Conservation (phyloP, 1,140 invertebrate genomes). For the Venturia canescens region DNA sequence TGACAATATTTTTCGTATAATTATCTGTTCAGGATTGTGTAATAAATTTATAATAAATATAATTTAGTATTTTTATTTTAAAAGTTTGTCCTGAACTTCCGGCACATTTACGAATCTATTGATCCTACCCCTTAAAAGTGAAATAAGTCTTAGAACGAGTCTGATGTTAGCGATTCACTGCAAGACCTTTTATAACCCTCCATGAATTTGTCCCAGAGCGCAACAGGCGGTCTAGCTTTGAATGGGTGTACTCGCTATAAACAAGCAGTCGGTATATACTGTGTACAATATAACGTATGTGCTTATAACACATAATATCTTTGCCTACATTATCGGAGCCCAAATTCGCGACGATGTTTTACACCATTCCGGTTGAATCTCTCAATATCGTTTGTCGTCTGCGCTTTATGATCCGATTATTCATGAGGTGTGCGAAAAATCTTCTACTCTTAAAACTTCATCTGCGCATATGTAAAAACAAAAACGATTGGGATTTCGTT, state of each 20-base stretch:
- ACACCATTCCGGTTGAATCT: conserved; percentile 9
- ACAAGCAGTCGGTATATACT: background rate
- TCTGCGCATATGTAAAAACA: background rate
- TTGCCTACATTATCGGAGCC: conserved; percentile 16
- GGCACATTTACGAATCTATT: background rate
- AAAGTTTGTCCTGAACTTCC: background rate
- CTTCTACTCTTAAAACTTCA: background rate
- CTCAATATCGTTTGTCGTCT: background rate
- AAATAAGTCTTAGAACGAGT: conserved; percentile 1
- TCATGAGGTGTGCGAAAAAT: conserved; percentile 1
- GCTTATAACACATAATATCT: background rate
- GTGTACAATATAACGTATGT: conserved; percentile 1
- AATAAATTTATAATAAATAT: background rate
- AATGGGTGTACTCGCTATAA: background rate
- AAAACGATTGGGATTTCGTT: background rate
- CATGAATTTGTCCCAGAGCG: conserved; percentile 28
- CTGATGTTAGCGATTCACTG: background rate
- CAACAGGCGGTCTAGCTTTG: conserved; percentile 29
- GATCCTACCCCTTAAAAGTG: background rate
- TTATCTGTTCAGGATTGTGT: background rate
- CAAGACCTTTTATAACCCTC: conserved; percentile 24
- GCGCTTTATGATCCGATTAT: conserved; percentile 32
- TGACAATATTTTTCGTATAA: no score
- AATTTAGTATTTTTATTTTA: background rate
- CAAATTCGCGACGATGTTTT: conserved; percentile 24